Percentiles rank a stretch among this genome's conserved stretches.
These are phyloP conservation scores for Limenitis camilla DNA, from an alignment of 2,888 invertebrate genomes.

Conservation along the genomic window DNA sequence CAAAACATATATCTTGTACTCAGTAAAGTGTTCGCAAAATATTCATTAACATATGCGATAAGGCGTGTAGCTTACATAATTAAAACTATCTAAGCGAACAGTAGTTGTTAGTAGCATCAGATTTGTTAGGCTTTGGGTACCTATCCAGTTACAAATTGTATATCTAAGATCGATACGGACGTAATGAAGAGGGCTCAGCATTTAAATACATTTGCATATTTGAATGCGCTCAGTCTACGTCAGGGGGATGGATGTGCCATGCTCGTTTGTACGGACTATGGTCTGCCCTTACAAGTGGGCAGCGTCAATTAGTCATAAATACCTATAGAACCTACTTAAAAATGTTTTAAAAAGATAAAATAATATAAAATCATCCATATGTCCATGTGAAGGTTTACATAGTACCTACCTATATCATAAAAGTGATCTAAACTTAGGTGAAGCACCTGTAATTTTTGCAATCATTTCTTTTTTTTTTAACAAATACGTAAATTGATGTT, in stretches of 20 bases:
- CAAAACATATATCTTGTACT: not conserved
- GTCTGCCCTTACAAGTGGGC: slow-evolving; percentile 15
- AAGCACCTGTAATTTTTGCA: too few species aligned
- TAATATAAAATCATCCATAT: too few species aligned
- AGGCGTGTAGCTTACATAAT: slow-evolving; percentile 5
- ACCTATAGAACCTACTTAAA: too few species aligned
- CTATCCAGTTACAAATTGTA: slow-evolving; percentile 72
- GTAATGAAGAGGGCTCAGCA: slow-evolving; percentile 74
- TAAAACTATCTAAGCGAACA: slow-evolving; percentile 16
- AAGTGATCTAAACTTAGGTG: too few species aligned
- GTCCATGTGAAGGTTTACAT: too few species aligned
- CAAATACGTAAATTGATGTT: too few species aligned
- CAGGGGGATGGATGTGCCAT: slow-evolving; percentile 17
- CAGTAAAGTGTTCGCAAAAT: not conserved
- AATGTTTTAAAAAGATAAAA: too few species aligned
- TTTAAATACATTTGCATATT: slow-evolving; percentile 75
- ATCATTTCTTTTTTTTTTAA: too few species aligned
- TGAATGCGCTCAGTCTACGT: slow-evolving; percentile 61
- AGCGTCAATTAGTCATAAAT: slow-evolving; percentile 5
- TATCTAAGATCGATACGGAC: slow-evolving; percentile 72
- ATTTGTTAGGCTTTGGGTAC: slow-evolving; percentile 58
- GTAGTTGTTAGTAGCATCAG: slow-evolving; percentile 37
- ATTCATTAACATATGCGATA: slow-evolving; percentile 1
- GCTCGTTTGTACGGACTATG: slow-evolving; percentile 6
- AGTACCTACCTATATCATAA: too few species aligned